These are phyloP conservation scores for Muscicapa adusta DNA, from an alignment of 2,113 vertebrate genomes.

Conservation along the genomic window DNA sequence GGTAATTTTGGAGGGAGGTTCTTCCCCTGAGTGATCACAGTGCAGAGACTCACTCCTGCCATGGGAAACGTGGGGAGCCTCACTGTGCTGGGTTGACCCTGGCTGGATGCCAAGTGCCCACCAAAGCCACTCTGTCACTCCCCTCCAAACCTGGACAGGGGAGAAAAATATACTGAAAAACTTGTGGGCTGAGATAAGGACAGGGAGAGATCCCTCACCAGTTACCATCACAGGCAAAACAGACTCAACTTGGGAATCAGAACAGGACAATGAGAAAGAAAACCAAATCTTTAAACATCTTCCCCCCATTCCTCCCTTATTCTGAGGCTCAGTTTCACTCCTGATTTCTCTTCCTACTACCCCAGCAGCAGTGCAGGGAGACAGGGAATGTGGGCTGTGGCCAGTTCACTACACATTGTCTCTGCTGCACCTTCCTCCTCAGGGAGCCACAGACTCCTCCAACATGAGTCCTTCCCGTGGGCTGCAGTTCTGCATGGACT, in stretches of 20 bases:
- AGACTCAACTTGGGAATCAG: not conserved
- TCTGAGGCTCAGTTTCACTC: too few relatives aligned
- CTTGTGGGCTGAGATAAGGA: not conserved
- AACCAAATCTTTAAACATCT: not conserved
- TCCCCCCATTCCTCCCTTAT: too few relatives aligned
- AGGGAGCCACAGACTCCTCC: too few relatives aligned
- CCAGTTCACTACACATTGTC: too few relatives aligned
- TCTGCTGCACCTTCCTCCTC: too few relatives aligned
- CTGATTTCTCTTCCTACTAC: too few relatives aligned
- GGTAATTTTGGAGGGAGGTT: not conserved
- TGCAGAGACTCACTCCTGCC: rapidly evolving
- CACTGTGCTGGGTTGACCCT: not conserved
- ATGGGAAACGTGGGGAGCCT: not conserved
- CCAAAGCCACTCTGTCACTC: not conserved
- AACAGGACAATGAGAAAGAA: not conserved
- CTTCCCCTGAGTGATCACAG: rapidly evolving
- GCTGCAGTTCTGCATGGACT: too few relatives aligned
- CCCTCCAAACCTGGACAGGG: not conserved
- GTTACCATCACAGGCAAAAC: not conserved
- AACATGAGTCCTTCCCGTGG: too few relatives aligned
- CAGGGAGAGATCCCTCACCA: not conserved
- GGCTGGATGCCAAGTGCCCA: not conserved
- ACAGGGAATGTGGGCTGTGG: too few relatives aligned
- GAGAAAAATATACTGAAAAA: not conserved
- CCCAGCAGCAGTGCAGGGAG: too few relatives aligned